Percentiles rank a stretch among this genome's conserved stretches.
Conservation (phyloP, 2,888 invertebrate species). For the Rotaria magnacalcarata region DNA sequence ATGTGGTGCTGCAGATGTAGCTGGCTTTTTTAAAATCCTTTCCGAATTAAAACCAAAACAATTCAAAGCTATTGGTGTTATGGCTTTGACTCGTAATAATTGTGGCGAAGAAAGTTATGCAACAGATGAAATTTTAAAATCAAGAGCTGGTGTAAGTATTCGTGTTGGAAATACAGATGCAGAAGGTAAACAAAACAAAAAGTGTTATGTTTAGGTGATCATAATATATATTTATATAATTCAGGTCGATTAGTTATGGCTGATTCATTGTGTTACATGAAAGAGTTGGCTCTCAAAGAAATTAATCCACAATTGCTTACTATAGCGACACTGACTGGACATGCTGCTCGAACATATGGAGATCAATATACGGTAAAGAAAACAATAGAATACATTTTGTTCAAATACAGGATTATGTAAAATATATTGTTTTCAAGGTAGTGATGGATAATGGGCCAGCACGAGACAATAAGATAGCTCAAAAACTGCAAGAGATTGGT, state of each 20-base stretch:
- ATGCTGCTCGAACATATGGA: constrained; percentile 67
- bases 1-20: constrained; percentile 85
- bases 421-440: constrained; percentile 59
- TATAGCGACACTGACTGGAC: constrained; percentile 82
- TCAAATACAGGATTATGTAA: too few relatives aligned
- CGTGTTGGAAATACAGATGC: constrained; percentile 89
- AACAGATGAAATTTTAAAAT: constrained; percentile 79
- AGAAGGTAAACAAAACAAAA: constrained; percentile 66
- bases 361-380: constrained; percentile 64
- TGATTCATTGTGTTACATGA: constrained; percentile 75
- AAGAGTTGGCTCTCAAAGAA: constrained; percentile 58
- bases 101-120: constrained; percentile 65
- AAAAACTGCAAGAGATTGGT: constrained; percentile 68
- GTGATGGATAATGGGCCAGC: constrained; percentile 75
- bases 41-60: constrained; percentile 69
- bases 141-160: constrained; percentile 75
- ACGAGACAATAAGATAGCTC: constrained; percentile 62
- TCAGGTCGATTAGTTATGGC: constrained; percentile 75
- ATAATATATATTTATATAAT: too few relatives aligned
- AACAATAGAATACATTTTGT: constrained; percentile 43
- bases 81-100: constrained; percentile 62
- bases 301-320: constrained; percentile 79
- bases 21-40: constrained; percentile 81
- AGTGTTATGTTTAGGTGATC: too few relatives aligned
- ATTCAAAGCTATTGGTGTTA: constrained; percentile 72